Conservation (phyloP, 2,113 vertebrate genomes). For the Pedetes capensis region DNA sequence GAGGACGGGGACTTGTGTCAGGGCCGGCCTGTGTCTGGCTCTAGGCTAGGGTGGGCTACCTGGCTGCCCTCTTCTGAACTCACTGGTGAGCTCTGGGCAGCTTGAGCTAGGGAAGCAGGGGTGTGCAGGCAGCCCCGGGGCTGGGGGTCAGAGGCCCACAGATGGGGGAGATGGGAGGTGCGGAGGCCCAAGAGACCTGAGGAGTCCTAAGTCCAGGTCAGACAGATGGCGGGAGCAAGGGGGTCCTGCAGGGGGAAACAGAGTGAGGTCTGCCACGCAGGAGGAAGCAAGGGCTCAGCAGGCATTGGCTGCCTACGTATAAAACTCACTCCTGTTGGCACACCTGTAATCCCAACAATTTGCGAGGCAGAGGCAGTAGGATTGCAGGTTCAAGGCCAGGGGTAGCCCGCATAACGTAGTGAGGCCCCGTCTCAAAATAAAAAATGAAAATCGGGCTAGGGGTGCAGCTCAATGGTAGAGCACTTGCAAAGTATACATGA, state of each 20-base stretch:
- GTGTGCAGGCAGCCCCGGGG: neutral
- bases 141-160: neutral
- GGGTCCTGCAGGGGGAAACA: neutral
- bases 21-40: neutral
- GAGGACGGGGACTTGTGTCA: neutral
- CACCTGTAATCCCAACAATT: too few species aligned
- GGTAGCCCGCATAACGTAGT: too few species aligned
- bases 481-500: too few species aligned
- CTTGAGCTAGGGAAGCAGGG: neutral
- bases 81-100: neutral
- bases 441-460: too few species aligned
- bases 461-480: too few species aligned
- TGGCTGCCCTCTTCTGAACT: neutral
- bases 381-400: too few species aligned
- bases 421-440: too few species aligned
- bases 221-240: neutral
- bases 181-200: neutral
- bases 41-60: neutral
- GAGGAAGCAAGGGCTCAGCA: neutral
- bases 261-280: neutral
- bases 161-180: neutral
- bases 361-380: too few species aligned
- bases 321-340: too few species aligned
- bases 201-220: neutral
- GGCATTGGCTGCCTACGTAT: neutral